A percentile compares a stretch with the other conserved stretches of the same genome.
Evolutionary conservation across 2,797 vertebrate species (phyloP).

Genomic region (Gadopsis bispinosus): DNA sequence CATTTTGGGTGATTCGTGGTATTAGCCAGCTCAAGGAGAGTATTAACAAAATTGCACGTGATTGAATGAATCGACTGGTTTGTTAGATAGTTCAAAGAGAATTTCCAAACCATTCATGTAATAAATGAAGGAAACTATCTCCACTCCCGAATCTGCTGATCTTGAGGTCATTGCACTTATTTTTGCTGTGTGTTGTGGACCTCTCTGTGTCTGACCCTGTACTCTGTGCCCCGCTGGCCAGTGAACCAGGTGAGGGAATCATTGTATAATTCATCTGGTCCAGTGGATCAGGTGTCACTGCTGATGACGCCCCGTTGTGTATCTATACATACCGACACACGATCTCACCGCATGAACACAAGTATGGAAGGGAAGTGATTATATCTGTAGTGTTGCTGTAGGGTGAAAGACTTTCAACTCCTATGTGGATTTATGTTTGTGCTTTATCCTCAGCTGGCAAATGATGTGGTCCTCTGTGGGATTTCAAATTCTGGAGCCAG

Average conservation of each 20-base stretch:
- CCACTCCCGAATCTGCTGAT: slow-evolving; percentile 19
- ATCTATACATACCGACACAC: slow-evolving; percentile 63
- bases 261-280: slow-evolving; percentile 91
- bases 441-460: not conserved
- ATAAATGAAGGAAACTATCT: not conserved
- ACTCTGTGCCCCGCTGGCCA: slow-evolving; percentile 52
- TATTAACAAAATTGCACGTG: not conserved
- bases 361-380: slow-evolving; percentile 30
- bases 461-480: not conserved
- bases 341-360: slow-evolving; percentile 39
- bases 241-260: slow-evolving; percentile 85
- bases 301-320: slow-evolving; percentile 81
- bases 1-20: not conserved
- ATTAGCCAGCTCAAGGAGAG: not conserved
- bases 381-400: not conserved
- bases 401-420: not conserved
- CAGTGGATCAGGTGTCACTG: slow-evolving; percentile 83
- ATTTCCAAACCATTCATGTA: not conserved
- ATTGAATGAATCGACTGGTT: not conserved
- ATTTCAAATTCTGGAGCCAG: not conserved
- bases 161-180: slow-evolving; percentile 39
- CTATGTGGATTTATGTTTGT: not conserved
- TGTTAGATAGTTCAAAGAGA: not conserved
- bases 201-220: slow-evolving; percentile 26
- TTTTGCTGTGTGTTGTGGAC: slow-evolving; percentile 3